These are phyloP conservation scores for Melinaea marsaeus DNA, from an alignment of 2,888 invertebrate species.

Conservation along the genomic window DNA sequence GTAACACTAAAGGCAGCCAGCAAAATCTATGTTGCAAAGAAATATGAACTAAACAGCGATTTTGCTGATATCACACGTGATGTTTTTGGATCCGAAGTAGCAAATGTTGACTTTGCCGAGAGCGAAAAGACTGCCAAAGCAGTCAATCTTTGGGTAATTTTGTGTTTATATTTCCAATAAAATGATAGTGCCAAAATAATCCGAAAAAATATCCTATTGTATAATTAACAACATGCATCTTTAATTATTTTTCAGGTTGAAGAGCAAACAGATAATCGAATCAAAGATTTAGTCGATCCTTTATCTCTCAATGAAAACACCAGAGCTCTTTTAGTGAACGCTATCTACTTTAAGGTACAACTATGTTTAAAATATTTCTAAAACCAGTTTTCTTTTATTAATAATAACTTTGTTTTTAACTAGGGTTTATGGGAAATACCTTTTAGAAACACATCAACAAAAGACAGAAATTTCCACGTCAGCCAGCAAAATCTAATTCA, in stretches of 20 bases:
- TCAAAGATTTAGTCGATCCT: constrained; percentile 78
- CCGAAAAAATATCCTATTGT: not conserved
- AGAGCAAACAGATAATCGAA: constrained; percentile 60
- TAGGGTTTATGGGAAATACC: constrained; percentile 81
- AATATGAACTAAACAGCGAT: constrained; percentile 65
- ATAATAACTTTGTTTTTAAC: constrained; percentile 15
- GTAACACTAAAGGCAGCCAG: constrained; percentile 81
- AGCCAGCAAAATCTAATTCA: constrained; percentile 72
- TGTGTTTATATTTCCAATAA: no score
- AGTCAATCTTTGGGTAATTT: constrained; percentile 86
- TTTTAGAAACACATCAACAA: constrained; percentile 78
- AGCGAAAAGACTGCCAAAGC: constrained; percentile 58
- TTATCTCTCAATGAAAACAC: constrained; percentile 72
- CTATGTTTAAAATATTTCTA: not conserved
- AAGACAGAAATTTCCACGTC: constrained; percentile 80
- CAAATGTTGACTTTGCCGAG: constrained; percentile 79
- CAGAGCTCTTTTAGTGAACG: constrained; percentile 86
- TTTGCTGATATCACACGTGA: constrained; percentile 77
- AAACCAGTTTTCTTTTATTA: not conserved
- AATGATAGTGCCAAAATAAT: no score
- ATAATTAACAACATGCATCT: not conserved
- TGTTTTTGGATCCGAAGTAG: constrained; percentile 79
- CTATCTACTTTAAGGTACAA: constrained; percentile 87
- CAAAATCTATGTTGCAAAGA: constrained; percentile 79
- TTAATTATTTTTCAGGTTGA: constrained; percentile 52